A percentile compares a stretch with the other conserved stretches of the same genome.
phyloP scores from a whole-genome alignment of 2,888 invertebrate species.

The Stenichneumon culpator region DNA sequence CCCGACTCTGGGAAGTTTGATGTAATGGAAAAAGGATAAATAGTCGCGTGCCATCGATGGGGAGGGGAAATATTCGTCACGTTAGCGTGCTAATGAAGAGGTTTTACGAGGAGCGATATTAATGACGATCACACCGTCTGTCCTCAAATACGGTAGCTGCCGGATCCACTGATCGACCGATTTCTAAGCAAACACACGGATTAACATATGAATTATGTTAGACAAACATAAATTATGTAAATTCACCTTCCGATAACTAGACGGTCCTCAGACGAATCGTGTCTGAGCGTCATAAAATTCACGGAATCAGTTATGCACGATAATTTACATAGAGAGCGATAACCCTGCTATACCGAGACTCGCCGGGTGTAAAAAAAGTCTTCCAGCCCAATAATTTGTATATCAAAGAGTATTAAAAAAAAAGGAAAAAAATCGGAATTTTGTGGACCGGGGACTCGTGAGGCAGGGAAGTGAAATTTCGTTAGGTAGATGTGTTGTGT shows the following conservation, averaged over 20 bases:
- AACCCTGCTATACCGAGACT: neutral
- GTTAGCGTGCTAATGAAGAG: constrained; percentile 70
- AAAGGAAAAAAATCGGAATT: neutral
- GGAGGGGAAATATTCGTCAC: constrained; percentile 41
- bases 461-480: constrained; percentile 5
- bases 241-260: neutral
- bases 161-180: neutral
- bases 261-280: neutral
- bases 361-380: neutral
- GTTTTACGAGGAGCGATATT: constrained; percentile 66
- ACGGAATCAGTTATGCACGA: neutral
- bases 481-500: neutral
- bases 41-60: neutral
- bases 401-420: neutral
- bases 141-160: constrained; percentile 9
- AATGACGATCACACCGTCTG: neutral
- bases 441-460: too few species aligned
- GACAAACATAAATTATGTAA: neutral
- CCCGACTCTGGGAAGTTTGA: constrained; percentile 8
- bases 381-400: neutral
- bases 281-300: neutral
- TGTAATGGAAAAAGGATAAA: neutral
- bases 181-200: neutral
- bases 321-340: neutral
- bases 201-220: neutral